Percentiles rank a stretch among this genome's conserved stretches.
Conservation (phyloP, 2,888 invertebrate genomes). For the Thecocarcelia acutangulata region DNA sequence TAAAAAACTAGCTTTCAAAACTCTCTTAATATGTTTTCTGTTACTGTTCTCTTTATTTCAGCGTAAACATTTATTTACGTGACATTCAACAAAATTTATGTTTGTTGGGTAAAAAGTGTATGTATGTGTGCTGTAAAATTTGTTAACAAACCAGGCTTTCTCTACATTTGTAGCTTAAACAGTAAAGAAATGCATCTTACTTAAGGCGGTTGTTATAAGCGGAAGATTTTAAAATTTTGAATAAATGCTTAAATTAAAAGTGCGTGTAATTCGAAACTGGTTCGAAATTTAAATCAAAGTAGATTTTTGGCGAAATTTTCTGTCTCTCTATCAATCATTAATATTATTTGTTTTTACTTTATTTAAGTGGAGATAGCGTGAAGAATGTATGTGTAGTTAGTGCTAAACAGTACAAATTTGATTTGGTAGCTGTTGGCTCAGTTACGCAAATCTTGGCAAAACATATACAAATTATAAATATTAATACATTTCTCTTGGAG, state of each 20-base stretch:
- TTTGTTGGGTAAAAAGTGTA: not conserved
- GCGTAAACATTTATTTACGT: conserved; percentile 40
- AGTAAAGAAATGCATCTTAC: conserved; percentile 57
- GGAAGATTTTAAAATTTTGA: conserved; percentile 41
- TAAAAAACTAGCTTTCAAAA: too few species aligned
- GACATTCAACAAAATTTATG: conserved; percentile 10
- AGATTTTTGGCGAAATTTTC: conserved; percentile 45
- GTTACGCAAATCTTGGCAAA: conserved; percentile 53
- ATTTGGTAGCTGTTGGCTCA: conserved; percentile 45
- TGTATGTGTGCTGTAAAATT: conserved; percentile 9
- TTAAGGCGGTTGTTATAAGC: conserved; percentile 63
- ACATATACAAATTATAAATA: not conserved
- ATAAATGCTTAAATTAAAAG: conserved; percentile 33
- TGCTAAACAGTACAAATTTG: conserved; percentile 36
- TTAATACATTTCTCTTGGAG: conserved; percentile 16
- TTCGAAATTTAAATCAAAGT: conserved; percentile 5
- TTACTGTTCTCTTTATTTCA: not conserved
- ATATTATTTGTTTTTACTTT: conserved; percentile 2
- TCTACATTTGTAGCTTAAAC: conserved; percentile 42
- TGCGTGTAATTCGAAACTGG: conserved; percentile 49
- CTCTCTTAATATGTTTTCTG: conserved; percentile 35
- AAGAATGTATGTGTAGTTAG: conserved; percentile 1
- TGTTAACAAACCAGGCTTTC: conserved; percentile 58
- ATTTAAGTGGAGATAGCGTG: not conserved
- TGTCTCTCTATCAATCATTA: not conserved